Base-by-base conservation (phyloP, 2,113 vertebrate species). In the Elgaria multicarinata region DNA sequence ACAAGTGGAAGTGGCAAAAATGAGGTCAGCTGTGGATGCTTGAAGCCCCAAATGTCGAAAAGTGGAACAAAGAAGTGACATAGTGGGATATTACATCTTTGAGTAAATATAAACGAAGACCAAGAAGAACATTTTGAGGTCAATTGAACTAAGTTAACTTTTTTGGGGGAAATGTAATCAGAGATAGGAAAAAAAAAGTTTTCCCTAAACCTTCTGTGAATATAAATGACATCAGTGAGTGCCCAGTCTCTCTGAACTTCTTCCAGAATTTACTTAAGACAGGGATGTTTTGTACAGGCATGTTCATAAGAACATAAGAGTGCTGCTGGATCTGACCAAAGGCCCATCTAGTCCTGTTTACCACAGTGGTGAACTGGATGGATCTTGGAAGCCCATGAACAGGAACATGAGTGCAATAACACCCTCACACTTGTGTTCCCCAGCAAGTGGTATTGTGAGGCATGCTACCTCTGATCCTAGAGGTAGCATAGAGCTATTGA, bases 1-100 rank as follows among this genome's bases (percentile, higher is more conserved):
- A 90, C 36, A 71, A 71, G 44, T 72, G 72, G 42, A 50, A 89
- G n/a, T 90, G 75, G 74, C 64, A 46, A 85, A 78, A 79, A 85
- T 33, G 64, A 85, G 83, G 82, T 79, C 82, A 90, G 36, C 28
- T n/a, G 10, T 79, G n/a, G 36, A 78, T 39, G 36, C 31, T 58
- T 77, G 36, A 67, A 71, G 46, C n/a, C 64, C 39, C 31, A 85
- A 71, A 72, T 44, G 36, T 39, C 58, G 75, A 85, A 79, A 79
- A 85, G 46, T 79, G 88, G 88, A 79, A 46, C 82, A 85, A 33
- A 58, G 62, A 76, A 83, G 31, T 76, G 33, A 31, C 42, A 76
- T 20, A 50, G 72, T 39, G n/a, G 22, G 13, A 67, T 66, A 20
- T 66, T 58, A 44, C 36, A 18, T 58, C 39, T 58, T 8, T 36